phyloP scores from a whole-genome alignment of 2,797 vertebrate genomes.

The Erpetoichthys calabaricus region DNA sequence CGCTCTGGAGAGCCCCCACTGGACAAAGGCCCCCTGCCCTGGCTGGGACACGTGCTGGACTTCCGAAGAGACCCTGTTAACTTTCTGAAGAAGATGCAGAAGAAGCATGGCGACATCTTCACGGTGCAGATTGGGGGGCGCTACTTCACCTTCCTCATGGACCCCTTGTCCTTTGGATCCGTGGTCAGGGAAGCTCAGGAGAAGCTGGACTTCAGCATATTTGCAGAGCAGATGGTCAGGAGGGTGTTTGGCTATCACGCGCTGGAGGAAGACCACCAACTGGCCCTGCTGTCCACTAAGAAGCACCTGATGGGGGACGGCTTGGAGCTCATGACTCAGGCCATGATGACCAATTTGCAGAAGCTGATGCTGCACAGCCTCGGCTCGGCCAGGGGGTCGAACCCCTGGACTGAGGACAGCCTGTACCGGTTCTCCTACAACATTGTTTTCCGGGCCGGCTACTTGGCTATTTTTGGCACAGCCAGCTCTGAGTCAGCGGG shows the following conservation, averaged over 20 bases:
- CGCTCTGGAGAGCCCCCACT: slow-evolving; percentile 64
- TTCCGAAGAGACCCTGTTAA: slow-evolving; percentile 49
- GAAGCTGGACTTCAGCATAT: slow-evolving; percentile 56
- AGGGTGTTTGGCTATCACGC: slow-evolving; percentile 53
- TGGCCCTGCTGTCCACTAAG: slow-evolving; percentile 26
- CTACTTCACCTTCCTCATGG: slow-evolving; percentile 75
- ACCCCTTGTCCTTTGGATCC: slow-evolving; percentile 59
- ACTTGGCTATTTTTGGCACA: slow-evolving; percentile 66
- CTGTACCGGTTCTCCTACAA: slow-evolving; percentile 76
- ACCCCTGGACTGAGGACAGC: slow-evolving; percentile 53
- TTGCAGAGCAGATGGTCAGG: slow-evolving; percentile 37
- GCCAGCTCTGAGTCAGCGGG: slow-evolving; percentile 19
- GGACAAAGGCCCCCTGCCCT: slow-evolving; percentile 70
- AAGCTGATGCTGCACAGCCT: slow-evolving; percentile 48
- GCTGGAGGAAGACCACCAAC: fast-evolving
- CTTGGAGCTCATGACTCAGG: slow-evolving; percentile 50
- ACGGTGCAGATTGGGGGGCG: slow-evolving; percentile 63
- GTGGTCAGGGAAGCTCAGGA: slow-evolving; percentile 42
- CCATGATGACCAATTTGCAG: slow-evolving; percentile 61
- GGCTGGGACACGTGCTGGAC: slow-evolving; percentile 66
- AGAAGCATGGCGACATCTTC: slow-evolving; percentile 76
- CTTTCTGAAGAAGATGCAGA: slow-evolving; percentile 64
- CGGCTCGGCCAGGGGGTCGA: slow-evolving; percentile 17
- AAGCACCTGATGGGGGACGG: slow-evolving; percentile 70
- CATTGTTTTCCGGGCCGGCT: slow-evolving; percentile 67